Evolutionary conservation across 1,140 invertebrate genomes (phyloP), one percentile per base, ranked within the genome.

Genomic region (Zaprionus ornatus): DNA sequence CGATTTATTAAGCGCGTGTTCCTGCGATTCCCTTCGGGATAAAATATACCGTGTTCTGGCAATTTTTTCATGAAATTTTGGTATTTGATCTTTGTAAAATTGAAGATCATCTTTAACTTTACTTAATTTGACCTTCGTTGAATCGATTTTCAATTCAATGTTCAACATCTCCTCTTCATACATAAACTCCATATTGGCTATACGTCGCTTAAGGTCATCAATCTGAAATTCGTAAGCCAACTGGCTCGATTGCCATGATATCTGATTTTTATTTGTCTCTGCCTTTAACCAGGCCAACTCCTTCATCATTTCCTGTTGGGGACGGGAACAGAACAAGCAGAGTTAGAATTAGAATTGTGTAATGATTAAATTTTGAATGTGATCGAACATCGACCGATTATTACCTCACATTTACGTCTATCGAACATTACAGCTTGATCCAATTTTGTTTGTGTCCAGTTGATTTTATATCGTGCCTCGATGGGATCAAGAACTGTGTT

Each of bases 21-120:
- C 9, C 29, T 10, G 9, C 29, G 10, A 10, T 32, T 32, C 29
- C 29, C 29, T 32, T 10, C 10, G 9, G 9, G 9, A 7, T 32
- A 32, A 2, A 32, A 32, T 32, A 10, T 64, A 52, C 4, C 25
- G 29, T 4, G 77, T 70, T 12, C 68, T 50, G 5, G 54, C 15
- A 7, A 85, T 57, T 66, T 79, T 82, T 5, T 1, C 0, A 7
- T 54, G 80, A 45, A 74, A 87, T 13, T 72, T 48, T 1, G 68
- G 29, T 1, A 87, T 54, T 37, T 50, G 54, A 0, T 80, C 73
- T n/a, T 42, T 19, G 10, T 52, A 56, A 6, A 15, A 25, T 12
- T 25, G 59, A 0, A 87, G 48, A 17, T 87, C 80, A 0, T 88
- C 84, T 13, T 69, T 74, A 54, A 52, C 70, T 4, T 88, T 88